phyloP scores from a whole-genome alignment of 2,113 vertebrate genomes.

The Macrotis lagotis region DNA sequence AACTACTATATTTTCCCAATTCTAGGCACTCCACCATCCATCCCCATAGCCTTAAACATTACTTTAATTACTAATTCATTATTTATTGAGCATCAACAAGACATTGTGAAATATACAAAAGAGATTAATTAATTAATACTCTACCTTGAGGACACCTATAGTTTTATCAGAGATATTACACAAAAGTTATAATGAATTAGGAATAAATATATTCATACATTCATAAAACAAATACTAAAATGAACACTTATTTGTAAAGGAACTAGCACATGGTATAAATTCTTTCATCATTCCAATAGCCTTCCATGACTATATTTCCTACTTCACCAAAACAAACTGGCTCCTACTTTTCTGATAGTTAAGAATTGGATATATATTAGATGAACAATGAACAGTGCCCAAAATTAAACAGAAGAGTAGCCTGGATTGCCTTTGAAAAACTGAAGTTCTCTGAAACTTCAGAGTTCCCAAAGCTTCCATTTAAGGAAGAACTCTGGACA shows the following conservation, averaged over 20 bases:
- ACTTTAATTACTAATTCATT: background rate
- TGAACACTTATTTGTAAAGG: background rate
- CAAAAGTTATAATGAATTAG: background rate
- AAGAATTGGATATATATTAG: no score
- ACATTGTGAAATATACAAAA: background rate
- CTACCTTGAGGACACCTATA: background rate
- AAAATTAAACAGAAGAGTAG: no score
- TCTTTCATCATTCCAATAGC: background rate
- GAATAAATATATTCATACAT: background rate
- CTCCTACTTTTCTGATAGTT: no score
- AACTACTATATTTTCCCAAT: no score
- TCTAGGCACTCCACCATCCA: background rate
- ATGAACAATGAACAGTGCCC: no score
- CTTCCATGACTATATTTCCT: no score
- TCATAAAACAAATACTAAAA: background rate
- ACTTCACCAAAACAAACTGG: no score
- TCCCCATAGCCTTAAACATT: background rate
- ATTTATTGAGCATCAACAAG: background rate
- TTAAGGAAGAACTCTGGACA: no score
- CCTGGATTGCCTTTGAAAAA: no score
- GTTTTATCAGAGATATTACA: background rate
- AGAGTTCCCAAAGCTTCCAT: no score
- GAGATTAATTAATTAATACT: background rate
- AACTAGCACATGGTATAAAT: background rate
- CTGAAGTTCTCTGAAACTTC: no score